Conservation (phyloP, 2,888 invertebrate species). For the Ennomos erosarius region DNA sequence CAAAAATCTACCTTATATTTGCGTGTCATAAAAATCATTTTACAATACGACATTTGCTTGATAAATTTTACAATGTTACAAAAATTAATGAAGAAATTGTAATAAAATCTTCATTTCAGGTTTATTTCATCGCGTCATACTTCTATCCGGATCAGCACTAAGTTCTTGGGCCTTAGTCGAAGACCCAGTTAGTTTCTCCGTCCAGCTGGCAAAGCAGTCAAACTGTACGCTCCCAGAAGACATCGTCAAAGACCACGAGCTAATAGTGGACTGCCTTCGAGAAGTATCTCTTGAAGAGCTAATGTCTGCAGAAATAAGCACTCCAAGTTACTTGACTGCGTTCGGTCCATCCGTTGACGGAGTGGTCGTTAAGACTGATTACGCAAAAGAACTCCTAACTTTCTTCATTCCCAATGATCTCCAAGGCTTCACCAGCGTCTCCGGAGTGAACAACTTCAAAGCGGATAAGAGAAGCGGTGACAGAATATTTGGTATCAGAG, state of each 20-base stretch:
- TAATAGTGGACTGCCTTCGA: constrained; percentile 93
- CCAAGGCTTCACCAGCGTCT: constrained; percentile 87
- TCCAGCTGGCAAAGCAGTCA: constrained; percentile 91
- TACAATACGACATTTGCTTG: too few species aligned
- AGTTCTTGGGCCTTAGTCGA: constrained; percentile 96
- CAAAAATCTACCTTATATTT: not conserved
- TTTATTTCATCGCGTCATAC: constrained; percentile 94
- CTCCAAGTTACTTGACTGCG: constrained; percentile 93
- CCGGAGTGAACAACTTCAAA: constrained; percentile 84
- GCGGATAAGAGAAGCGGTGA: constrained; percentile 87
- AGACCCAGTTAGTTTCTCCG: constrained; percentile 93
- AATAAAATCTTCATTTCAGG: constrained; percentile 81
- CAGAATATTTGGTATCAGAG: constrained; percentile 83
- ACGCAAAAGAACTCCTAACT: constrained; percentile 91
- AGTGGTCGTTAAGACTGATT: constrained; percentile 95
- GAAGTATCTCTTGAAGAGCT: constrained; percentile 91
- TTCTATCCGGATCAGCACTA: constrained; percentile 94
- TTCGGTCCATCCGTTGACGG: constrained; percentile 98
- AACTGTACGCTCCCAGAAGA: constrained; percentile 94
- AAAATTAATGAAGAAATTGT: not conserved
- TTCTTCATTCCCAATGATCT: constrained; percentile 89
- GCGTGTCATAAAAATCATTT: not conserved
- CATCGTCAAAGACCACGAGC: constrained; percentile 92
- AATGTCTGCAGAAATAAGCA: constrained; percentile 90
- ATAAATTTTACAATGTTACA: not conserved